Evolutionary conservation across 2,113 vertebrate species (phyloP).

Genomic region (Podarcis raffonei): DNA sequence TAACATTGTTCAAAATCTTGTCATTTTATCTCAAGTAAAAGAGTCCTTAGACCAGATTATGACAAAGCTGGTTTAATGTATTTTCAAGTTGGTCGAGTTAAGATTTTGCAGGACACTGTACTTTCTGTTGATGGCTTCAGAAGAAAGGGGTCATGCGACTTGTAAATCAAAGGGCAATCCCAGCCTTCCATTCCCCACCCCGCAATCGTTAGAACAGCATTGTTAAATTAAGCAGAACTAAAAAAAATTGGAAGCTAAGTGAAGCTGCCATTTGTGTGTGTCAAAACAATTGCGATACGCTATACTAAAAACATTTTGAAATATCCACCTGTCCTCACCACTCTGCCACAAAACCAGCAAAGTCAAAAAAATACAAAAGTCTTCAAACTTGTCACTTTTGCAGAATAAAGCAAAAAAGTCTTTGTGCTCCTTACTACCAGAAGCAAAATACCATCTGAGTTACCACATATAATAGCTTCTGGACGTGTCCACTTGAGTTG

Average conservation of each 20-base stretch:
- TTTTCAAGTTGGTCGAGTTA: conserved; percentile 65
- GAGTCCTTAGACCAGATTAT: conserved; percentile 80
- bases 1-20: conserved; percentile 85
- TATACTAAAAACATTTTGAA: conserved; percentile 83
- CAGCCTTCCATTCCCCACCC: conserved; percentile 62
- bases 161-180: conserved; percentile 61
- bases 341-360: conserved; percentile 85
- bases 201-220: conserved; percentile 75
- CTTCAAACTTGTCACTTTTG: conserved; percentile 82
- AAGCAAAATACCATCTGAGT: conserved; percentile 81
- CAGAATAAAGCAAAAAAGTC: conserved; percentile 89
- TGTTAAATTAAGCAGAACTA: conserved; percentile 80
- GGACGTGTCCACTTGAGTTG: conserved; percentile 95
- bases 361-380: conserved; percentile 83
- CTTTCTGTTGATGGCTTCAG: conserved; percentile 70
- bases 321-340: conserved; percentile 75
- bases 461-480: conserved; percentile 99
- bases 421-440: conserved; percentile 87
- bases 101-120: conserved; percentile 52
- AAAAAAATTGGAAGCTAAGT: conserved; percentile 75
- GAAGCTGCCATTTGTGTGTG: conserved; percentile 81
- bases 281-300: conserved; percentile 82
- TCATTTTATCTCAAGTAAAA: conserved; percentile 74
- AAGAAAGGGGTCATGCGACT: conserved; percentile 58
- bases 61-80: conserved; percentile 77